phyloP scores from a whole-genome alignment of 2,888 invertebrate genomes.

The Neocrepidodera transversa region DNA sequence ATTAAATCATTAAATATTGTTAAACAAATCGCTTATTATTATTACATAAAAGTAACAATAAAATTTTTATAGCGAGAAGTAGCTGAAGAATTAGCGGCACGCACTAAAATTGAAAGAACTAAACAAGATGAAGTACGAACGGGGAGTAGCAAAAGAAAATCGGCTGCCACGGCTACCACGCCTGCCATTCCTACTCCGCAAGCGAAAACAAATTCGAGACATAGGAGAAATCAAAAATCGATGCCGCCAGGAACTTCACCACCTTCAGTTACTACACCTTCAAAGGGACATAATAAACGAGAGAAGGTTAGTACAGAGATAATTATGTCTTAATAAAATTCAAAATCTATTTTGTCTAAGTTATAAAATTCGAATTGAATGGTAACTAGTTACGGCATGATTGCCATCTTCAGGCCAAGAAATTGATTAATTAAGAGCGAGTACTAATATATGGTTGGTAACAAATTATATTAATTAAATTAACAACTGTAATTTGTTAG shows the following conservation, averaged over 20 bases:
- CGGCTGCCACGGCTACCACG: constrained; percentile 60
- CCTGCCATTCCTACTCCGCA: constrained; percentile 48
- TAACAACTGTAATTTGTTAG: too few species aligned
- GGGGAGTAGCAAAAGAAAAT: constrained; percentile 65
- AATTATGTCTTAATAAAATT: too few species aligned
- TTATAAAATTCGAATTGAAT: too few species aligned
- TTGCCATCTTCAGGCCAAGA: too few species aligned
- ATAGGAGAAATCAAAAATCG: constrained; percentile 41
- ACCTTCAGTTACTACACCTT: constrained; percentile 16
- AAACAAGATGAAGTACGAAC: constrained; percentile 68
- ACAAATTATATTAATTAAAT: too few species aligned
- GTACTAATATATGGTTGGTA: too few species aligned
- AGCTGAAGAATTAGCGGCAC: constrained; percentile 73
- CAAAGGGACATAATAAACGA: constrained; percentile 31
- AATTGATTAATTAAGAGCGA: too few species aligned
- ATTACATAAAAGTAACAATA: neutral
- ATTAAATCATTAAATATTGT: neutral
- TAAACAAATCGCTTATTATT: too few species aligned
- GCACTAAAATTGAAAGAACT: constrained; percentile 74
- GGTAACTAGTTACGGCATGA: too few species aligned
- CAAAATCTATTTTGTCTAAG: too few species aligned
- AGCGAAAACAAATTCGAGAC: constrained; percentile 36
- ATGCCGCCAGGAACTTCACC: constrained; percentile 31
- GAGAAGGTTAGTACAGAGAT: constrained; percentile 31
- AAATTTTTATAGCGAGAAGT: constrained; percentile 71